Conservation (phyloP, 2,888 invertebrate species). For the Brachycybe producta region DNA sequence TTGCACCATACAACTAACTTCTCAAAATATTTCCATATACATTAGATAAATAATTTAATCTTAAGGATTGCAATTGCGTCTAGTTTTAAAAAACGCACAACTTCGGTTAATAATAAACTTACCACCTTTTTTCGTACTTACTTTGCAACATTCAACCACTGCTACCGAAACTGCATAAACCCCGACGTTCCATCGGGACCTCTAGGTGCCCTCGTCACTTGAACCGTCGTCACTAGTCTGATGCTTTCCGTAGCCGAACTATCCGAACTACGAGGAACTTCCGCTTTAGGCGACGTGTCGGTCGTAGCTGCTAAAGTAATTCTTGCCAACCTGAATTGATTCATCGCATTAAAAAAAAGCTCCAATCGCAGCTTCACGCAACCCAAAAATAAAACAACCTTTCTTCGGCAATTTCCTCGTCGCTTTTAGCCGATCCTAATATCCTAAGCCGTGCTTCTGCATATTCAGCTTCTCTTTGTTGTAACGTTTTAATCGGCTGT, state of each 20-base stretch:
- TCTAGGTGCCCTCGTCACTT: slow-evolving; percentile 8
- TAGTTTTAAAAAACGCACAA: too few species aligned
- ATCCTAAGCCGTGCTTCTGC: slow-evolving; percentile 82
- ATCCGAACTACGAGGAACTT: too few species aligned
- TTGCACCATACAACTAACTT: too few species aligned
- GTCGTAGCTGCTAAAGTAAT: slow-evolving; percentile 9
- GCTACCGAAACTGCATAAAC: slow-evolving; percentile 7
- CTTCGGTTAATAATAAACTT: too few species aligned
- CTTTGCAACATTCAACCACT: too few species aligned
- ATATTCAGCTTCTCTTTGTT: slow-evolving; percentile 79
- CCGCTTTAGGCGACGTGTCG: background rate
- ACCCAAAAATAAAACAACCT: slow-evolving; percentile 13
- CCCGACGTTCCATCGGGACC: slow-evolving; percentile 13
- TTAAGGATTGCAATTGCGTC: too few species aligned
- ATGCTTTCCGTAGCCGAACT: background rate
- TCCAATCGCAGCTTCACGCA: background rate
- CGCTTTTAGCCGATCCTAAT: slow-evolving; percentile 57
- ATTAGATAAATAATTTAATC: too few species aligned
- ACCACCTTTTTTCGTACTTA: too few species aligned
- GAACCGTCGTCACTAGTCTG: background rate
- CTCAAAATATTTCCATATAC: too few species aligned
- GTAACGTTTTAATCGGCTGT: slow-evolving; percentile 36
- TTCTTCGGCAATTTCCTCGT: slow-evolving; percentile 21
- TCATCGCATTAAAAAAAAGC: background rate
- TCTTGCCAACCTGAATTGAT: slow-evolving; percentile 1